Evolutionary conservation across 2,888 invertebrate species (phyloP).

Genomic region (Drosophila tanythrix): DNA sequence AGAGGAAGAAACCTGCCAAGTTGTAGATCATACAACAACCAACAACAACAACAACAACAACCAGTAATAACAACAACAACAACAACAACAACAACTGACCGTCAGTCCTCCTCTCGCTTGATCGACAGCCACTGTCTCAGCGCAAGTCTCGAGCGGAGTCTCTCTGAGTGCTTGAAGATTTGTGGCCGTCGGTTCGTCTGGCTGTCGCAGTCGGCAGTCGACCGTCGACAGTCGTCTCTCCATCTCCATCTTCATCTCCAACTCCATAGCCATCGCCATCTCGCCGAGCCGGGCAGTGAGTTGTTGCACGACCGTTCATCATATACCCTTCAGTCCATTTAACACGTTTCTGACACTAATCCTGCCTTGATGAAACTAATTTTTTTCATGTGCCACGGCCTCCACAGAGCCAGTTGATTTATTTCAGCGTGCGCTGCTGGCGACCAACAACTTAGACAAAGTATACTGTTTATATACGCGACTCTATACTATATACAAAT

Average conservation of each 20-base stretch:
- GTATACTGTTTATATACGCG: constrained; percentile 44
- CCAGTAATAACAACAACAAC: constrained; percentile 7
- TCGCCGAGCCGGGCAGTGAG: constrained; percentile 31
- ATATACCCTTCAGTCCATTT: constrained; percentile 85
- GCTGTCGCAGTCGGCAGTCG: constrained; percentile 7
- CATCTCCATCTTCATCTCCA: constrained; percentile 9
- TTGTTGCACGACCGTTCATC: constrained; percentile 81
- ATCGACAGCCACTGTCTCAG: constrained; percentile 49
- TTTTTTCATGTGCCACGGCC: constrained; percentile 81
- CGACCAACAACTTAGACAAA: constrained; percentile 78
- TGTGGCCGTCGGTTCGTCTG: constrained; percentile 28
- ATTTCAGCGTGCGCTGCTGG: constrained; percentile 82
- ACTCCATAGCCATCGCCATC: constrained; percentile 1
- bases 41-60: constrained; percentile 20
- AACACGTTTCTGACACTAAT: constrained; percentile 85
- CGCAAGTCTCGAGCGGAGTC: constrained; percentile 19
- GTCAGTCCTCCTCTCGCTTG: constrained; percentile 37
- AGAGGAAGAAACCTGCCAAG: constrained; percentile 56
- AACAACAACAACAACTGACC: constrained; percentile 13
- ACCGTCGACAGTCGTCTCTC: constrained; percentile 5
- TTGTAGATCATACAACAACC: constrained; percentile 43
- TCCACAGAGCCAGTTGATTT: constrained; percentile 81
- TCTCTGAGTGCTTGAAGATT: constrained; percentile 53
- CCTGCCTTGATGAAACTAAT: constrained; percentile 85
- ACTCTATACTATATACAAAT: constrained; percentile 24